Percentiles rank a stretch among this genome's conserved stretches.
Evolutionary conservation across 1,140 invertebrate species (phyloP).

Genomic region (Drosophila nasuta): DNA sequence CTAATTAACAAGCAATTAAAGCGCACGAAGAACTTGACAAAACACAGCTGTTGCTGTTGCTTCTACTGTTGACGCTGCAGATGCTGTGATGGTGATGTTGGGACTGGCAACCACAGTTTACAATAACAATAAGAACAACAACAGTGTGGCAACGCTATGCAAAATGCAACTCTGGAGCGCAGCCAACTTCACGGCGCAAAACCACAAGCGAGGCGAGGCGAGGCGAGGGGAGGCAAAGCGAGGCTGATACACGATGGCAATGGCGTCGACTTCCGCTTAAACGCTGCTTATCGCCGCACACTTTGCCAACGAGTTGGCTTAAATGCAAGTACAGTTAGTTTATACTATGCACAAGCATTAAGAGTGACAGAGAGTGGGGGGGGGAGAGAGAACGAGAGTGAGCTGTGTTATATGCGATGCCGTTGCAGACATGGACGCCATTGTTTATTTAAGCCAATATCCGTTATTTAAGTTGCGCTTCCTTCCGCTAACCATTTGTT

Average conservation of each 20-base stretch:
- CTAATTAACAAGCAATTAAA: constrained; percentile 79
- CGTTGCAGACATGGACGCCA: constrained; percentile 55
- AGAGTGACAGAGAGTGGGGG: constrained; percentile 7
- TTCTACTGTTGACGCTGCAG: constrained; percentile 32
- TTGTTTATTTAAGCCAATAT: constrained; percentile 83
- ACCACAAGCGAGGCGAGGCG: constrained; percentile 43
- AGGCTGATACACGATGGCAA: constrained; percentile 1
- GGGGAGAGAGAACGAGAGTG: constrained; percentile 1
- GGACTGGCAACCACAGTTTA: constrained; percentile 16
- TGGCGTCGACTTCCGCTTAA: constrained; percentile 42
- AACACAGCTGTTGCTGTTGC: constrained; percentile 58
- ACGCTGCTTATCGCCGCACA: constrained; percentile 52
- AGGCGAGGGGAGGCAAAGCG: not conserved
- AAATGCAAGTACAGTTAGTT: constrained; percentile 36
- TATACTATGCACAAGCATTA: constrained; percentile 4
- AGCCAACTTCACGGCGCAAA: constrained; percentile 49
- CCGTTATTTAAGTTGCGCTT: constrained; percentile 82
- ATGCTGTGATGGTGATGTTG: not conserved
- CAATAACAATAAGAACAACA: constrained; percentile 36
- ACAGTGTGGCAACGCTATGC: constrained; percentile 36
- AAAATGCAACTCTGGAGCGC: constrained; percentile 38
- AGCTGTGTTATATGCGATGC: constrained; percentile 17
- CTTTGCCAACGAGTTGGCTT: constrained; percentile 40
- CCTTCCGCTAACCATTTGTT: constrained; percentile 74
- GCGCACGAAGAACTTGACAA: constrained; percentile 51